Evolutionary conservation across 2,797 vertebrate genomes (phyloP).

Genomic region (Trachurus trachurus): DNA sequence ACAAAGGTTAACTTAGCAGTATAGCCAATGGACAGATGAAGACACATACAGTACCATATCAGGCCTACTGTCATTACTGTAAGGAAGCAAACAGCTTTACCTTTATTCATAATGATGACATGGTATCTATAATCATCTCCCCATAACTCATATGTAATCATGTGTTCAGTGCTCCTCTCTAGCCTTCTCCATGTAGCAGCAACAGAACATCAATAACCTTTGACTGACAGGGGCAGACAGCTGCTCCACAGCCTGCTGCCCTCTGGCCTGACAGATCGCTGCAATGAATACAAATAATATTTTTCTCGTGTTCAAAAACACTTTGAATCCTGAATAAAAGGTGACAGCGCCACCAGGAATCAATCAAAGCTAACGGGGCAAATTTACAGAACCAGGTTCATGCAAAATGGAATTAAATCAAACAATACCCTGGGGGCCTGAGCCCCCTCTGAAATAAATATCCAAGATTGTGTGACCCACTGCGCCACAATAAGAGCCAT

Average conservation of each 20-base stretch:
- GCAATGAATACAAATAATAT: not conserved
- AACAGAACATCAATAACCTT: not conserved
- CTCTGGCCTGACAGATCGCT: not conserved
- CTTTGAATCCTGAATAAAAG: not conserved
- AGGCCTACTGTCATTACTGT: not conserved
- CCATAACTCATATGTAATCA: not conserved
- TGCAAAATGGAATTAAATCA: slow-evolving; percentile 51
- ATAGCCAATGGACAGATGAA: no score
- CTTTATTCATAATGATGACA: not conserved
- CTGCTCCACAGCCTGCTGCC: not conserved
- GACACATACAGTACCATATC: not conserved
- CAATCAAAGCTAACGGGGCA: slow-evolving; percentile 20
- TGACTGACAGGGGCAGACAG: not conserved
- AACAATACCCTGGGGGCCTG: slow-evolving; percentile 22
- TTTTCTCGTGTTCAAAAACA: not conserved
- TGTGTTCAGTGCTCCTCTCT: not conserved
- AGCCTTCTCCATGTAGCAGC: not conserved
- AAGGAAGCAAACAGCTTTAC: not conserved
- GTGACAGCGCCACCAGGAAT: slow-evolving; percentile 19
- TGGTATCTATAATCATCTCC: not conserved
- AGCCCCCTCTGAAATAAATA: slow-evolving; percentile 28
- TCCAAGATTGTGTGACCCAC: slow-evolving; percentile 23
- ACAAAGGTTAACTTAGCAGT: no score
- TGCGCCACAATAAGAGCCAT: slow-evolving; percentile 66
- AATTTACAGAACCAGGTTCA: slow-evolving; percentile 36